phyloP scores from a whole-genome alignment of 1,140 invertebrate genomes.

The Bilobella aurantiaca region DNA sequence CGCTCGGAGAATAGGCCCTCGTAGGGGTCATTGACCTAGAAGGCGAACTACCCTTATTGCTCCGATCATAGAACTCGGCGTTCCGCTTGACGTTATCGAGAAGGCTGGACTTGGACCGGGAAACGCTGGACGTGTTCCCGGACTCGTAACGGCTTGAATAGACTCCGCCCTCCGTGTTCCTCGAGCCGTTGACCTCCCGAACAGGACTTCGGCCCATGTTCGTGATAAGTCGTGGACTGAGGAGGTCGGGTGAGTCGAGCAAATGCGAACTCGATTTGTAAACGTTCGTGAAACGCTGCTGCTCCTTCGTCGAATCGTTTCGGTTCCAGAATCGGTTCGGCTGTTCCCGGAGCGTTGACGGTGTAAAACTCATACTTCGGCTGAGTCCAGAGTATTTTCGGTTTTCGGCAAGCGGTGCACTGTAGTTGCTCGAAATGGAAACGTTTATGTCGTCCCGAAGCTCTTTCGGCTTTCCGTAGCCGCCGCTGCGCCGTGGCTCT shows the following conservation, averaged over 20 bases:
- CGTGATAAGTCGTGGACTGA: constrained; percentile 70
- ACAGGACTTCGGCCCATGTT: constrained; percentile 72
- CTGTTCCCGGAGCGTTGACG: constrained; percentile 38
- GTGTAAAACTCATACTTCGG: constrained; percentile 68
- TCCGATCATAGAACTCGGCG: constrained; percentile 25
- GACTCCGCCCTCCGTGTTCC: constrained; percentile 32
- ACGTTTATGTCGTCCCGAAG: constrained; percentile 51
- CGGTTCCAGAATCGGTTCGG: constrained; percentile 36
- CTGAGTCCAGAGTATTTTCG: constrained; percentile 58
- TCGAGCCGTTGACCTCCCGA: constrained; percentile 50
- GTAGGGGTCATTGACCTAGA: constrained; percentile 35
- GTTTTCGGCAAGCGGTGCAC: constrained; percentile 46
- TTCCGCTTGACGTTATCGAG: constrained; percentile 28
- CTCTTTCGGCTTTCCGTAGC: constrained; percentile 35
- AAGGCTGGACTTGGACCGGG: constrained; percentile 24
- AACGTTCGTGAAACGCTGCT: constrained; percentile 40
- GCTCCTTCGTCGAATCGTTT: constrained; percentile 33
- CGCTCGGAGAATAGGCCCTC: constrained; percentile 19
- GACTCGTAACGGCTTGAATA: constrained; percentile 44
- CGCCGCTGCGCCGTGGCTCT: not conserved
- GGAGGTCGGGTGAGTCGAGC: constrained; percentile 58
- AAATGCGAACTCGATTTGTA: constrained; percentile 67
- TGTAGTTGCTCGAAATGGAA: constrained; percentile 53
- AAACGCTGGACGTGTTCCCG: constrained; percentile 40
- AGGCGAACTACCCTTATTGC: constrained; percentile 37